Base-by-base conservation (phyloP, 2,797 vertebrate species). In the Girardinus metallicus region DNA sequence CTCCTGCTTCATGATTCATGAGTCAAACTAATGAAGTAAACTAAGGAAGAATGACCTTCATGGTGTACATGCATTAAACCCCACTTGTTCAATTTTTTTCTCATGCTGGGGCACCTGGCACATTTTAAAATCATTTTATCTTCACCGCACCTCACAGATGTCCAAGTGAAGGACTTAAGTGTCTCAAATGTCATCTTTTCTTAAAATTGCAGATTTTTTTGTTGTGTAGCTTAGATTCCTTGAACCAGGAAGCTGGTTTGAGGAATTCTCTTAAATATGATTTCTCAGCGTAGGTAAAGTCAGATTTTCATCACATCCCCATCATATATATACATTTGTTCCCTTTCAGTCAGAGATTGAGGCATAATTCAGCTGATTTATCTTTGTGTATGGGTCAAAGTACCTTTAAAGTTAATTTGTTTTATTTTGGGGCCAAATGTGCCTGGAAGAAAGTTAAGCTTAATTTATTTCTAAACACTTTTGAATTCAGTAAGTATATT, bases 121-220 rank as follows among this genome's bases (percentile, higher is more conserved):
- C 5, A 1, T 87, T 81, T 86, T 29, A 46, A 72, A 39, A 85
- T 77, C 10, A 47, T 81, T 87, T 86, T 31, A 73, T 75, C 21
- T 75, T 51, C 78, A 23, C 73, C 64, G 51, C 0, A 23, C 76
- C 76, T 47, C 57, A 23, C 83, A 87, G 78, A 86, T 70, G 79
- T 68, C 71, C 34, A 8, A 39, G 36, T 66, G 15, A 82, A 41
- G 2, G 21, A 68, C 39, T 39, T 13, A 13, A 26, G 12, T 41
- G 4, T 68, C 11, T 5, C 36, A 23, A 5, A 39, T 68, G 10
- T 41, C 21, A 5, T 4, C 21, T 68, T 23, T 26, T 68, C 18
- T 66, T 23, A 36, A 41, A 68, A 26, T 39, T 39, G 12, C 1
- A 13, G 18, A 21, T 23, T 66, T 66, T 23, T 21, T 26, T 68